These are phyloP conservation scores for Megalopta genalis DNA, from an alignment of 1,140 invertebrate genomes.

Conservation along the genomic window DNA sequence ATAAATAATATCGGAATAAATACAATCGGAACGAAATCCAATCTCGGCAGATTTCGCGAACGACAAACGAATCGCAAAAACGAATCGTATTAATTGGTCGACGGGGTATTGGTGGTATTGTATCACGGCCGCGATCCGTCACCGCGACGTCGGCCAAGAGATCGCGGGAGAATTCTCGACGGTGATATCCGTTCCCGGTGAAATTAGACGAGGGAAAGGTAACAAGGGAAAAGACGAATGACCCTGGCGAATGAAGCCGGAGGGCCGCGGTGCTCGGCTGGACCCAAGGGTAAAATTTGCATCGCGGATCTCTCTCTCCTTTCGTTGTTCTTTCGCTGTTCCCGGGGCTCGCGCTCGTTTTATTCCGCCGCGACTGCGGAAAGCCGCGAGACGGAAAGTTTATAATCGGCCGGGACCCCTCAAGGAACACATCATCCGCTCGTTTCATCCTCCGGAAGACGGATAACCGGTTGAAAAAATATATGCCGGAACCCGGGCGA, in stretches of 20 bases:
- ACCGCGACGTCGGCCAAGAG: slow-evolving; percentile 39
- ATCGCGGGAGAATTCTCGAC: slow-evolving; percentile 55
- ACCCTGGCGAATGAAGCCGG: slow-evolving; percentile 43
- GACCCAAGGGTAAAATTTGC: slow-evolving; percentile 50
- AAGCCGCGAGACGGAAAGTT: background rate
- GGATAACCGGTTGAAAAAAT: too few species aligned
- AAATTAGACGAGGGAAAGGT: slow-evolving; percentile 45
- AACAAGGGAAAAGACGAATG: slow-evolving; percentile 42
- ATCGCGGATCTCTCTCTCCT: slow-evolving; percentile 20
- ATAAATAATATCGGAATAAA: too few species aligned
- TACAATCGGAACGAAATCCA: too few species aligned
- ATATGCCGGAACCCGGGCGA: too few species aligned
- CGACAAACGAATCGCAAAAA: too few species aligned
- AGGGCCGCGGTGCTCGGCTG: background rate
- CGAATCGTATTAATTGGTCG: background rate
- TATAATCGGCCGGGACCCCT: slow-evolving; percentile 12
- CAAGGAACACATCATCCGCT: background rate
- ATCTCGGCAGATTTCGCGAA: too few species aligned
- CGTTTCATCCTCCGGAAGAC: too few species aligned
- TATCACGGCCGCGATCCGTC: slow-evolving; percentile 46
- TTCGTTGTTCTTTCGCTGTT: slow-evolving; percentile 25
- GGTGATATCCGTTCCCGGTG: slow-evolving; percentile 46
- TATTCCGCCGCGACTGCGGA: background rate
- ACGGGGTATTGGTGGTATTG: background rate
- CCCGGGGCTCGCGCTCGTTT: slow-evolving; percentile 17